These are phyloP conservation scores for Siniperca knerii DNA, from an alignment of 2,113 vertebrate species.

Conservation along the genomic window DNA sequence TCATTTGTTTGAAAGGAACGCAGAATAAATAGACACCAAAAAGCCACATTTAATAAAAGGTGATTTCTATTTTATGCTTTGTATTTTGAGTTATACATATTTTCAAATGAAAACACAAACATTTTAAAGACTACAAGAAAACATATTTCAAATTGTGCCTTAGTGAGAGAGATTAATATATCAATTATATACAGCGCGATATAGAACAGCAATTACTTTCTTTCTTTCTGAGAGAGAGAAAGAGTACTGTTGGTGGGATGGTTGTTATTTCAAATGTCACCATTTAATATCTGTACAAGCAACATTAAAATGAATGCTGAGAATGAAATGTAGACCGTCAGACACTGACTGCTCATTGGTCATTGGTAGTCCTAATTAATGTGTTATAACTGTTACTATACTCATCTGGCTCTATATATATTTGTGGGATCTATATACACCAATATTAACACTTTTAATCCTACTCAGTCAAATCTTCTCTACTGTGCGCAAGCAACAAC, in stretches of 20 bases:
- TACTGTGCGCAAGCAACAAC: conserved; percentile 31
- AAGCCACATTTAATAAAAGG: conserved; percentile 73
- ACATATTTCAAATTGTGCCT: conserved; percentile 87
- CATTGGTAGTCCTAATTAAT: conserved; percentile 19
- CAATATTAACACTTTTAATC: conserved; percentile 39
- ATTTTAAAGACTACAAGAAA: conserved; percentile 88
- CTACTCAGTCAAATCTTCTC: conserved; percentile 21
- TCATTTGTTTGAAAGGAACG: conserved; percentile 2
- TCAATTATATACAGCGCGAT: conserved; percentile 91
- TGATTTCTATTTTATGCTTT: conserved; percentile 80
- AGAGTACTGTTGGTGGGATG: conserved; percentile 66
- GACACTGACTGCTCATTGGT: conserved; percentile 28
- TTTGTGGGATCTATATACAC: conserved; percentile 58
- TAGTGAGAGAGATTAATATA: conserved; percentile 86
- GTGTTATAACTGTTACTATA: conserved; percentile 20
- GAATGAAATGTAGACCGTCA: conserved; percentile 26
- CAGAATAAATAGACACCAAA: conserved; percentile 63
- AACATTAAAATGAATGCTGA: conserved; percentile 52
- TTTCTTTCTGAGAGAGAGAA: conserved; percentile 39
- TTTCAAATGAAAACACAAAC: conserved; percentile 90
- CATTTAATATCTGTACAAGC: conserved; percentile 57
- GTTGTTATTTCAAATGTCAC: conserved; percentile 52
- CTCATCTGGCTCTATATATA: conserved; percentile 46
- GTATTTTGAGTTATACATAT: conserved; percentile 87
- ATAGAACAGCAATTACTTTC: conserved; percentile 76